phyloP scores from a whole-genome alignment of 2,797 vertebrate genomes.

The Furcifer pardalis region DNA sequence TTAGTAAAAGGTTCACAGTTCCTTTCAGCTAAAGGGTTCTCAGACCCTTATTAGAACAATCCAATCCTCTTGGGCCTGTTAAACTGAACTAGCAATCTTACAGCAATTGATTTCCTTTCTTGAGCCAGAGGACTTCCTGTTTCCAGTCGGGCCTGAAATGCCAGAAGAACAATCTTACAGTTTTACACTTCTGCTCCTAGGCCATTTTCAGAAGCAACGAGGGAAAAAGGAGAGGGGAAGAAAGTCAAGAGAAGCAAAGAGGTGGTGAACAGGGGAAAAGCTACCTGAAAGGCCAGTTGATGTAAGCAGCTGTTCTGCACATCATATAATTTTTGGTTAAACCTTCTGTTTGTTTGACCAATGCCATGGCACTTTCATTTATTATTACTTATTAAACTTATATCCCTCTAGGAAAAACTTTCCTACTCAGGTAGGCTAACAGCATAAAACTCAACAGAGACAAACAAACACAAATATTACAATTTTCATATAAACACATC shows the following conservation, averaged over 20 bases:
- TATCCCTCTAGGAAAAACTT: no score
- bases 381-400: no score
- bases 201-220: neutral
- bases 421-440: no score
- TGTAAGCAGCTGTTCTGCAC: neutral
- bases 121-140: constrained; percentile 6
- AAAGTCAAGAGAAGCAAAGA: neutral
- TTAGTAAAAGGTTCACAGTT: constrained; percentile 13
- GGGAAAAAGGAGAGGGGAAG: neutral
- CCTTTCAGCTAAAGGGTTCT: constrained; percentile 23
- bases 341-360: neutral
- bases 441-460: no score
- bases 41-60: constrained; percentile 28
- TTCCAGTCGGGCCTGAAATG: constrained; percentile 27
- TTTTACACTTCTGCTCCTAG: constrained; percentile 22
- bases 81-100: constrained; percentile 19
- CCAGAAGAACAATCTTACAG: constrained; percentile 2
- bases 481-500: no score
- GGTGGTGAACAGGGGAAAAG: neutral
- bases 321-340: accelerated
- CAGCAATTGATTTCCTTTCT: constrained; percentile 35
- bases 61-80: constrained; percentile 22
- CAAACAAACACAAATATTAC: no score
- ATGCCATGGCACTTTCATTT: neutral
- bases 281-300: neutral